Evolutionary conservation across 2,113 vertebrate species (phyloP), one percentile per base, ranked within the genome.

Genomic region (Callipepla squamata): DNA sequence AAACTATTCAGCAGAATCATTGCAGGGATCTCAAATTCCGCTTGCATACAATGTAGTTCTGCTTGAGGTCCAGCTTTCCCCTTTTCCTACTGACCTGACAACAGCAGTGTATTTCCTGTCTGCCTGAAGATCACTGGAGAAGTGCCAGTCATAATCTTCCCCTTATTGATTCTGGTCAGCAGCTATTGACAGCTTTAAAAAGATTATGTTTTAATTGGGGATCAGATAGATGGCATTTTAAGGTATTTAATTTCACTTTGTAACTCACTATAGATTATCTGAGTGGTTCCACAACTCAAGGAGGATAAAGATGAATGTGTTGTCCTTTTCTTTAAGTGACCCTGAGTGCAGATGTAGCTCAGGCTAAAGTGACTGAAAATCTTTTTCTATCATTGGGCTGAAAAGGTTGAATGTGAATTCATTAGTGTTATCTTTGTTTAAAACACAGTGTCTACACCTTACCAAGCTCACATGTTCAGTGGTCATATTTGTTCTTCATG

Each of bases 151-250:
- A 97, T 97, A 97, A 96, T 96, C 93, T 97, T 95, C 82, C 94
- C 94, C 88, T 81, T 98, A 98, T 98, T 95, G 98, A 98, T 98
- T 96, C 94, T 78, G 96, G 97, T 95, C 96, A 91, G 96, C 94
- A 93, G 80, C 87, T 98, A 98, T 98, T 97, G 98, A 98, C 98
- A 98, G 93, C 78, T 92, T 97, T 97, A 96, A 98, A 98, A 98
- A 98, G 98, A 98, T 98, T 98, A 98, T 96, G 96, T 97, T 98
- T 98, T 98, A 98, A 98, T 98, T 98, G 97, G 97, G 92, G 97
- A 97, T 97, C 95, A 95, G 97, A 98, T 96, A 97, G 97, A 98
- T 98, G 98, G 95, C 92, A 93, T 98, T 97, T 98, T 97, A 96
- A 97, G 95, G 97, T 97, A 97, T 98, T 97, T 97, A 96, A 96